These are phyloP conservation scores for Pemphigus obesinymphae DNA, from an alignment of 1,140 invertebrate genomes.

Conservation along the genomic window DNA sequence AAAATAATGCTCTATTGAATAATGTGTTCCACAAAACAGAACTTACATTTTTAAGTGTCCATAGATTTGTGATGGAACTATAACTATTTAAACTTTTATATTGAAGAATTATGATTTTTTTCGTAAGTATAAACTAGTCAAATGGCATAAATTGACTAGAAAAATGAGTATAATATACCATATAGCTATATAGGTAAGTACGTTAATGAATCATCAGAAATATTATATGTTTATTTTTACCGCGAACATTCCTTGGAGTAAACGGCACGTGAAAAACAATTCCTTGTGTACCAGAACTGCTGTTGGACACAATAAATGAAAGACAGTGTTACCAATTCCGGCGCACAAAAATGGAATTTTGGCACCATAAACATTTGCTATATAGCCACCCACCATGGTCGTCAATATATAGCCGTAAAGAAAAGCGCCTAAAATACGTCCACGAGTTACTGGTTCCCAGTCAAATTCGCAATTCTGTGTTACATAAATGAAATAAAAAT, in stretches of 20 bases:
- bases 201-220: not conserved
- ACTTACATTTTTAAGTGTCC: too few relatives aligned
- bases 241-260: not conserved
- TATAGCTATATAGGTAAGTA: not conserved
- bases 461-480: conserved; percentile 30
- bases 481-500: too few relatives aligned
- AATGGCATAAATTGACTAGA: too few relatives aligned
- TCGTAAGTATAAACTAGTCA: too few relatives aligned
- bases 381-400: not conserved
- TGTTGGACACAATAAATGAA: not conserved
- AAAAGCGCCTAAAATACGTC: not conserved
- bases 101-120: too few relatives aligned
- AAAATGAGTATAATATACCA: not conserved
- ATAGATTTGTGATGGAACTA: too few relatives aligned
- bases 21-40: too few relatives aligned
- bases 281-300: not conserved
- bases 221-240: not conserved
- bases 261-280: conserved; percentile 32
- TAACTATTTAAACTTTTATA: too few relatives aligned
- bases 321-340: not conserved
- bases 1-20: too few relatives aligned
- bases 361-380: not conserved
- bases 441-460: not conserved
- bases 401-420: conserved; percentile 19
- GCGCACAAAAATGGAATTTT: conserved; percentile 6